A percentile compares a stretch with the other conserved stretches of the same genome.
These are phyloP conservation scores for Indri indri DNA, from an alignment of 2,113 vertebrate genomes.

Conservation along the genomic window DNA sequence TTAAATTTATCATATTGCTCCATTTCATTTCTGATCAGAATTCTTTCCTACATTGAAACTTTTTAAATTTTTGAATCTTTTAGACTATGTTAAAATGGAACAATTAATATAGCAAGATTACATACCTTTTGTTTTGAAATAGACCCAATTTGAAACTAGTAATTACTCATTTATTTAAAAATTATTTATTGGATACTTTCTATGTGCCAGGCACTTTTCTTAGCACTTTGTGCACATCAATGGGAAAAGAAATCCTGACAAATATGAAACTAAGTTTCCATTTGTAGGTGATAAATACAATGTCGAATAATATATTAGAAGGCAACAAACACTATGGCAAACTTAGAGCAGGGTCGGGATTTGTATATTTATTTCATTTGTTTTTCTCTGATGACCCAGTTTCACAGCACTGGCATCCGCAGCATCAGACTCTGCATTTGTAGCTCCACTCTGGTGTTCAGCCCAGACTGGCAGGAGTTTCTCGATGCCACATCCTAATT, in stretches of 20 bases:
- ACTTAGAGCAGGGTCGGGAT: not conserved
- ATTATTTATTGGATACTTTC: not conserved
- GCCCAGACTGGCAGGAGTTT: not conserved
- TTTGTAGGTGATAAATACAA: not conserved
- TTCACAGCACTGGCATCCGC: constrained; percentile 25
- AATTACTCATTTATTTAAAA: constrained; percentile 15
- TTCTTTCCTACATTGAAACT: not conserved
- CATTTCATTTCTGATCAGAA: not conserved
- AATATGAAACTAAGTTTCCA: not conserved
- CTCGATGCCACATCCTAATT: constrained; percentile 13
- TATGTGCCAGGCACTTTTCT: not conserved
- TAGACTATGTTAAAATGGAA: not conserved
- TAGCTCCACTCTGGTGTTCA: not conserved
- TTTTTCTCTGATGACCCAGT: constrained; percentile 10
- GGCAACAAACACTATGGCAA: not conserved
- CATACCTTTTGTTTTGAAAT: not conserved
- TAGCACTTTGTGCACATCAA: not conserved
- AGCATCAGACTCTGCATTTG: not conserved
- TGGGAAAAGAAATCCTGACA: not conserved
- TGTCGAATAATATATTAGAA: not conserved
- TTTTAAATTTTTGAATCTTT: not conserved
- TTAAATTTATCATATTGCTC: not conserved
- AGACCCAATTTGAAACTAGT: not conserved
- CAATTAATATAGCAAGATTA: not conserved
- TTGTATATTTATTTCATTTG: not conserved